phyloP scores from a whole-genome alignment of 1,140 invertebrate species.

The Aethina tumida region DNA sequence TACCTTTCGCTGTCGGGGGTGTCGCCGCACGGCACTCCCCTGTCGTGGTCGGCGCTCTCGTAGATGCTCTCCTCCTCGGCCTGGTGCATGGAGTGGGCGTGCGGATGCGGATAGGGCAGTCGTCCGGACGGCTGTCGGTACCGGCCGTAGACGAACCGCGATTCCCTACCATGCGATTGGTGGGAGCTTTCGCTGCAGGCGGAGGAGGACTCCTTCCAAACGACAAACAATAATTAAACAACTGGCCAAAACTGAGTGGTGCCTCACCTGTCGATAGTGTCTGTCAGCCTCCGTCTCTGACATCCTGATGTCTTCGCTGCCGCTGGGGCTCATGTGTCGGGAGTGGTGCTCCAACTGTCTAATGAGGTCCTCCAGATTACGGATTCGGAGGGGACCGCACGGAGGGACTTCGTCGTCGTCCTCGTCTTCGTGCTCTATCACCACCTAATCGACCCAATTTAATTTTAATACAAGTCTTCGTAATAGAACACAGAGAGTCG shows the following conservation, averaged over 20 bases:
- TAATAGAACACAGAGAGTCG: background rate
- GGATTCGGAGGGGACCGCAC: slow-evolving; percentile 68
- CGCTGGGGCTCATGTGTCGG: slow-evolving; percentile 79
- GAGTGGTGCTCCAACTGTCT: slow-evolving; percentile 81
- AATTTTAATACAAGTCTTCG: background rate
- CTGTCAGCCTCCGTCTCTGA: slow-evolving; percentile 82
- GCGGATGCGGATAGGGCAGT: slow-evolving; percentile 41
- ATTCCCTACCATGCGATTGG: slow-evolving; percentile 46
- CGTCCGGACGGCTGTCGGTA: slow-evolving; percentile 63
- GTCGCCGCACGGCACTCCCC: slow-evolving; percentile 51
- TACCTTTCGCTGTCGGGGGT: slow-evolving; percentile 79
- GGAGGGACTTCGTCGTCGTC: slow-evolving; percentile 60
- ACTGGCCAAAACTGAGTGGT: too few species aligned
- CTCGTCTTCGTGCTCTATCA: slow-evolving; percentile 43
- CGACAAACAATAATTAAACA: too few species aligned
- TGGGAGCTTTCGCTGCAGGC: slow-evolving; percentile 60
- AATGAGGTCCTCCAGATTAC: slow-evolving; percentile 85
- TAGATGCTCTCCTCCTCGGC: slow-evolving; percentile 76
- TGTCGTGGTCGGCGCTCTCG: slow-evolving; percentile 69
- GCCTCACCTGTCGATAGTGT: slow-evolving; percentile 51
- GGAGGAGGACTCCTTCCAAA: slow-evolving; percentile 70
- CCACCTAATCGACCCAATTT: slow-evolving; percentile 22
- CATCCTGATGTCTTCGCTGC: slow-evolving; percentile 84
- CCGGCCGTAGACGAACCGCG: slow-evolving; percentile 68
- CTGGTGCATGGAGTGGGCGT: slow-evolving; percentile 42